Conservation (phyloP, 2,113 vertebrate species). For the Bufo gargarizans region DNA sequence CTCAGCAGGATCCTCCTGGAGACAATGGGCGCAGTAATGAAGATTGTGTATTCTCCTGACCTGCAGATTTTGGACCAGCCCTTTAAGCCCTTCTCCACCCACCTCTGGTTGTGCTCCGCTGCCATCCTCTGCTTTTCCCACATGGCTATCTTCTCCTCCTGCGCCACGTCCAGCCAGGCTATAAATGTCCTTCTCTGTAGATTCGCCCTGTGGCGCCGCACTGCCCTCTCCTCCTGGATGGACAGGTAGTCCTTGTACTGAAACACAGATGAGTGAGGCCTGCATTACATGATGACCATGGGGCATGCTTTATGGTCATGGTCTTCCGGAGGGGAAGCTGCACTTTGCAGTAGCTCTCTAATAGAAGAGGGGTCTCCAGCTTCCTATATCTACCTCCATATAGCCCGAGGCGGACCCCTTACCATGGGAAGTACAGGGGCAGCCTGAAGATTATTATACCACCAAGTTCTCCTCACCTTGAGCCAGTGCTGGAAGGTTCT, state of each 20-base stretch:
- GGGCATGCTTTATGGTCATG: too few species aligned
- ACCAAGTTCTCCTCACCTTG: constrained; percentile 69
- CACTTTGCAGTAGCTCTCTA: too few species aligned
- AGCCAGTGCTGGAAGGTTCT: constrained; percentile 77
- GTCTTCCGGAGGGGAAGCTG: too few species aligned
- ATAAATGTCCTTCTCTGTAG: constrained; percentile 76
- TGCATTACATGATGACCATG: too few species aligned
- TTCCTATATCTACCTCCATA: too few species aligned
- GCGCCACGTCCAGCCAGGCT: constrained; percentile 73
- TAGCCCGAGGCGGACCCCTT: too few species aligned
- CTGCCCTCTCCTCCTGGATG: constrained; percentile 68
- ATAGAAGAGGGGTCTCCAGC: too few species aligned
- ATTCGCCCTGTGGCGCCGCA: constrained; percentile 63
- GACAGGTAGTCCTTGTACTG: constrained; percentile 70
- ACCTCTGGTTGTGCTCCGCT: constrained; percentile 80
- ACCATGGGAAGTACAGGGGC: background rate
- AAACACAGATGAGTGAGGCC: background rate
- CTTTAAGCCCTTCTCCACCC: constrained; percentile 36
- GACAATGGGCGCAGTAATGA: constrained; percentile 51
- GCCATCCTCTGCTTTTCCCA: constrained; percentile 73
- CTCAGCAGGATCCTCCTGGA: constrained; percentile 73
- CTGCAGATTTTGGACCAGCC: too few species aligned
- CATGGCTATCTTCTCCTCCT: constrained; percentile 68
- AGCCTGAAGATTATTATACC: background rate
- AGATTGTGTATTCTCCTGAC: background rate